phyloP scores from a whole-genome alignment of 2,888 invertebrate species.

The Drosophila bunnanda region DNA sequence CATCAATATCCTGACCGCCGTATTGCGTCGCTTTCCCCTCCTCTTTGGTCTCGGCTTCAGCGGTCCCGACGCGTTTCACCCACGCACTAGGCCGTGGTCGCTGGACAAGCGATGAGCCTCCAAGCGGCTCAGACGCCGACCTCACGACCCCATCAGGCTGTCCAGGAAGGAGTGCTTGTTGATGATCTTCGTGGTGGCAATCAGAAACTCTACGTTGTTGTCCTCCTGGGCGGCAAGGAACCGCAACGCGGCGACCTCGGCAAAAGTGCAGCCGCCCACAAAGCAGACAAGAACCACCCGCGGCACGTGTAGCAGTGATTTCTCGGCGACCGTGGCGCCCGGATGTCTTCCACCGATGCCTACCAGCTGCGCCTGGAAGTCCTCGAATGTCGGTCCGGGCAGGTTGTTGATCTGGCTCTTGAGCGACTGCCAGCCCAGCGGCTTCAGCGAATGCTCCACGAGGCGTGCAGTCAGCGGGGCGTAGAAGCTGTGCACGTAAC shows the following conservation, averaged over 20 bases:
- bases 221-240: constrained; percentile 91
- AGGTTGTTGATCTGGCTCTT: constrained; percentile 93
- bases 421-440: constrained; percentile 91
- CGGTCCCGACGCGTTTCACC: constrained; percentile 57
- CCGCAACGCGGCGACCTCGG: constrained; percentile 93
- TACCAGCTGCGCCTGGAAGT: constrained; percentile 86
- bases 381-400: constrained; percentile 89
- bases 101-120: constrained; percentile 58
- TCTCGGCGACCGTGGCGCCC: constrained; percentile 87
- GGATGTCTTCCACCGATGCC: constrained; percentile 87
- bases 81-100: constrained; percentile 59
- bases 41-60: constrained; percentile 41
- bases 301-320: constrained; percentile 84
- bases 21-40: constrained; percentile 32
- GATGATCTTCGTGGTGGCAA: constrained; percentile 96
- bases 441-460: constrained; percentile 91
- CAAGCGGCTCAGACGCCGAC: constrained; percentile 59
- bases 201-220: constrained; percentile 93
- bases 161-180: constrained; percentile 95
- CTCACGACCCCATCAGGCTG: constrained; percentile 86
- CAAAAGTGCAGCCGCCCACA: constrained; percentile 98
- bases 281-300: constrained; percentile 95
- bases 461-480: constrained; percentile 96
- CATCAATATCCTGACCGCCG: constrained; percentile 9
- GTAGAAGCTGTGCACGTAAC: constrained; percentile 96